These are phyloP conservation scores for Pocota personata DNA, from an alignment of 2,888 invertebrate species.

Conservation along the genomic window DNA sequence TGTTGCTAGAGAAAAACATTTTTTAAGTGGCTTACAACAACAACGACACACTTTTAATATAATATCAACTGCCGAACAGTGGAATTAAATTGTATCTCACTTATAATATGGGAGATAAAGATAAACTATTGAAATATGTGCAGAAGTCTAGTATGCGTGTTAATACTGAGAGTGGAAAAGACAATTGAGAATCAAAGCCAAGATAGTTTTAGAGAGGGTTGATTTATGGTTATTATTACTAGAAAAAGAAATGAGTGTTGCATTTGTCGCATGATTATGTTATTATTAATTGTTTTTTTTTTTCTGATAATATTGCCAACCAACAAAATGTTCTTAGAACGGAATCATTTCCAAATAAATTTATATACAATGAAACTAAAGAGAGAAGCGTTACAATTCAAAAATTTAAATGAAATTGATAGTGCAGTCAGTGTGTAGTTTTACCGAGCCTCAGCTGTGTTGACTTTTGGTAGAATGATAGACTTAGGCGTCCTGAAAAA, in stretches of 20 bases:
- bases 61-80: background rate
- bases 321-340: background rate
- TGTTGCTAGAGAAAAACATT: background rate
- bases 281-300: background rate
- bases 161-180: background rate
- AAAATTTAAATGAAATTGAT: too few species aligned
- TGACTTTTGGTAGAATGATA: too few species aligned
- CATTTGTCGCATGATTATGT: background rate
- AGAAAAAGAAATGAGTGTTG: background rate
- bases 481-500: too few species aligned
- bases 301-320: background rate
- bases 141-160: background rate
- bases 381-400: too few species aligned
- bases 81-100: background rate
- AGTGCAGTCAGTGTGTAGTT: too few species aligned
- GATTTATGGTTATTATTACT: background rate
- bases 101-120: background rate
- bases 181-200: background rate
- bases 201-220: background rate
- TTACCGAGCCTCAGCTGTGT: too few species aligned
- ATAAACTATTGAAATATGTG: constrained; percentile 1
- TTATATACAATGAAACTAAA: too few species aligned
- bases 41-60: too few species aligned
- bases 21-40: background rate
- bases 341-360: too few species aligned